Evolutionary conservation across 2,888 invertebrate species (phyloP).

Genomic region (Callinectes sapidus): DNA sequence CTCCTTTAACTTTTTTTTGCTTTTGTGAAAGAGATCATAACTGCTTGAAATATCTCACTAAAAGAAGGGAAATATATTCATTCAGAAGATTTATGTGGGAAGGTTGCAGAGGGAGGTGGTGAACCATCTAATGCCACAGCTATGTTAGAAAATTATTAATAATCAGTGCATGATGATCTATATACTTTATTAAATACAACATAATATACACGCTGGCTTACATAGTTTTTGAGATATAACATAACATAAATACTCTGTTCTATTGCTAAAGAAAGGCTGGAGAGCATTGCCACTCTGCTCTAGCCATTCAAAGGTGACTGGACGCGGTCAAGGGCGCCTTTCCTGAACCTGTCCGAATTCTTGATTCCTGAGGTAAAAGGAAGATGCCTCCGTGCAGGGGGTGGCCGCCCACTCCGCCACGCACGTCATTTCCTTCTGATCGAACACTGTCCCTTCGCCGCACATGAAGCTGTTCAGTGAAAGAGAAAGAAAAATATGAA

Average conservation of each 20-base stretch:
- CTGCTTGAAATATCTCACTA: background rate
- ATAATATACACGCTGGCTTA: background rate
- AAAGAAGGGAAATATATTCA: too few relatives aligned
- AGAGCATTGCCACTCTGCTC: background rate
- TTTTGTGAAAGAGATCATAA: background rate
- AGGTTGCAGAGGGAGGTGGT: too few relatives aligned
- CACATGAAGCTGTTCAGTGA: slow-evolving; percentile 52
- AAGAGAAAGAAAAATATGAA: background rate
- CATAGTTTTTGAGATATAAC: background rate
- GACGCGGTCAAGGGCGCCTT: background rate
- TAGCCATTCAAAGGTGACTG: background rate
- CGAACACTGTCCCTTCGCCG: slow-evolving; percentile 53
- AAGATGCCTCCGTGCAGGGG: slow-evolving; percentile 48
- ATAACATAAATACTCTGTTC: slow-evolving; percentile 10
- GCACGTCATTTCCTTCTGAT: slow-evolving; percentile 57
- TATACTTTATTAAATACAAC: background rate
- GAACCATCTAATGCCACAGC: background rate
- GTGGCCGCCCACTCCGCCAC: slow-evolving; percentile 35
- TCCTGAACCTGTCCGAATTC: slow-evolving; percentile 41
- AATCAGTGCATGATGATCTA: background rate
- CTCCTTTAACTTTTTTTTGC: background rate
- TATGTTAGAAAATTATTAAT: background rate
- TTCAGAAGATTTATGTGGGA: too few relatives aligned
- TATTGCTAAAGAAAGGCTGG: background rate
- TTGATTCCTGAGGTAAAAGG: slow-evolving; percentile 48